These are phyloP conservation scores for Agrotis clavis DNA, from an alignment of 2,888 invertebrate genomes.

Conservation along the genomic window DNA sequence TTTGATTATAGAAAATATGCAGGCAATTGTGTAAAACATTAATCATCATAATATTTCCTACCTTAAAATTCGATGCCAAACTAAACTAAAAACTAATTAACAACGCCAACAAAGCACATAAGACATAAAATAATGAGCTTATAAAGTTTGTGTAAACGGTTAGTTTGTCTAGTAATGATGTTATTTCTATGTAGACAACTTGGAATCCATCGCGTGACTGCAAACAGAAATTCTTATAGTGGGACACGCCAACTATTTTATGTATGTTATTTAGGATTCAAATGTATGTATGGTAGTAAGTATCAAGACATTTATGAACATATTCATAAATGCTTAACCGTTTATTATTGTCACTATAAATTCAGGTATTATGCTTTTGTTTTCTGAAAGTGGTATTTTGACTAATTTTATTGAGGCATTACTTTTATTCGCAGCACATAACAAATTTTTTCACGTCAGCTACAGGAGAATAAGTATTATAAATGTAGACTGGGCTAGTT, in stretches of 20 bases:
- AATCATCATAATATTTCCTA: constrained; percentile 7
- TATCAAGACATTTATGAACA: constrained; percentile 64
- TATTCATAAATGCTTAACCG: constrained; percentile 64
- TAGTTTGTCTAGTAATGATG: constrained; percentile 72
- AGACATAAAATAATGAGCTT: constrained; percentile 55
- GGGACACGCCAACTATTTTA: constrained; percentile 77
- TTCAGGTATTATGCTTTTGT: constrained; percentile 53
- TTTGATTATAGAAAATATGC: not conserved
- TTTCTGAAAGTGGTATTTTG: constrained; percentile 48
- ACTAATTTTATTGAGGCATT: constrained; percentile 61
- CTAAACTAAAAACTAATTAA: constrained; percentile 42
- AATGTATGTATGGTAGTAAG: constrained; percentile 59
- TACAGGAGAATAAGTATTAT: constrained; percentile 20
- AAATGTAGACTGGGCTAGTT: constrained; percentile 16
- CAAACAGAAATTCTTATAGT: constrained; percentile 81
- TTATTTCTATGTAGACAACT: constrained; percentile 80
- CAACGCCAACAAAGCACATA: constrained; percentile 29
- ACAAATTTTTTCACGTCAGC: constrained; percentile 25
- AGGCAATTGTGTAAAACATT: not conserved
- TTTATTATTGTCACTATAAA: constrained; percentile 62
- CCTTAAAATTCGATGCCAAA: constrained; percentile 11
- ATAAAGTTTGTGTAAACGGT: constrained; percentile 63
- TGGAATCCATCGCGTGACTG: constrained; percentile 84
- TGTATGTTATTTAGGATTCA: constrained; percentile 67
- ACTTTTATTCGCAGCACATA: constrained; percentile 47